phyloP scores from a whole-genome alignment of 2,888 invertebrate genomes.

The Habroteleia sp. region DNA sequence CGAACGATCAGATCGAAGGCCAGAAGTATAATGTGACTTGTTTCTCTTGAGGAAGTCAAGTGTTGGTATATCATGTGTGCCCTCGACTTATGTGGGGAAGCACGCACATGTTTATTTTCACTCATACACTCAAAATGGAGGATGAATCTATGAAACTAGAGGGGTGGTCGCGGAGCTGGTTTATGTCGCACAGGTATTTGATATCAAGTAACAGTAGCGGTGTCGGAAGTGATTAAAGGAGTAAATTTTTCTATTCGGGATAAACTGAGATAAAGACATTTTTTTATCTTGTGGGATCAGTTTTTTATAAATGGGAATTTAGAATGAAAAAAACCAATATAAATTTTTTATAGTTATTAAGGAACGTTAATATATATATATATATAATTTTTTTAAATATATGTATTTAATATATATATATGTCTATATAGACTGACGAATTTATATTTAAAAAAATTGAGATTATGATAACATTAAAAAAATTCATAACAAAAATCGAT shows the following conservation, averaged over 20 bases:
- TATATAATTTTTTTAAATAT: no score
- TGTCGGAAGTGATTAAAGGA: slow-evolving; percentile 25
- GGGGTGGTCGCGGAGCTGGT: slow-evolving; percentile 45
- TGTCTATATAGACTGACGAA: no score
- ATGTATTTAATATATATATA: no score
- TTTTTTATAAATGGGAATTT: no score
- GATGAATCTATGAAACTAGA: slow-evolving; percentile 29
- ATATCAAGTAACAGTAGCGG: slow-evolving; percentile 24
- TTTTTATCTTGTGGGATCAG: no score
- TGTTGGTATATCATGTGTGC: slow-evolving; percentile 67
- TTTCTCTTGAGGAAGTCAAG: slow-evolving; percentile 77
- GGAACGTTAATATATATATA: no score
- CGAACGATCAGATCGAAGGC: slow-evolving; percentile 78
- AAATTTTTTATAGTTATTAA: no score
- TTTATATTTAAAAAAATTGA: no score
- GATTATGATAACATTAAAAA: no score
- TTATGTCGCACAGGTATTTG: slow-evolving; percentile 54
- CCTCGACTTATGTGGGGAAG: slow-evolving; percentile 68
- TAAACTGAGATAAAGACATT: no score
- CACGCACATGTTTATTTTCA: slow-evolving; percentile 77
- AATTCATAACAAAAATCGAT: no score
- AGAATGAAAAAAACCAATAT: no score
- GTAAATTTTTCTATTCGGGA: slow-evolving; percentile 11
- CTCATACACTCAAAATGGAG: slow-evolving; percentile 64
- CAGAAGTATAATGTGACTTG: slow-evolving; percentile 78